Conservation (phyloP, 2,888 invertebrate species). For the Trachelus tabidus region DNA sequence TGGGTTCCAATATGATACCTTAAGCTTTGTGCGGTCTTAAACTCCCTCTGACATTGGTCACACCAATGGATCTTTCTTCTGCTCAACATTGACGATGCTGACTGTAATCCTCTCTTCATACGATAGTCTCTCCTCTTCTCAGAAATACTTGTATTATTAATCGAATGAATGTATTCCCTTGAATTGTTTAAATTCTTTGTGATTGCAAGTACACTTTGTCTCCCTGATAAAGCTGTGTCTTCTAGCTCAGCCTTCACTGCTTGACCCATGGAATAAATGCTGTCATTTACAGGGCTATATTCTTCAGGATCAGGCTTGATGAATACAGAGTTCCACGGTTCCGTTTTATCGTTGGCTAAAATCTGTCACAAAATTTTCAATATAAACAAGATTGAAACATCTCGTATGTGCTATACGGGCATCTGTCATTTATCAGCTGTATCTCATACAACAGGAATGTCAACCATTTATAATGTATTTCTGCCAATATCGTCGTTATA, state of each 20-base stretch:
- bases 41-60: slow-evolving; percentile 4
- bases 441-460: not conserved
- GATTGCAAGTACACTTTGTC: not conserved
- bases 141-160: not conserved
- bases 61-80: slow-evolving; percentile 6
- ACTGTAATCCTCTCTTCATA: not conserved
- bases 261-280: not conserved
- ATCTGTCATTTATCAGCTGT: not conserved
- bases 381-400: not conserved
- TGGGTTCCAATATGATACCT: slow-evolving; percentile 8
- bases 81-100: not conserved
- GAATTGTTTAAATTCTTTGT: not conserved
- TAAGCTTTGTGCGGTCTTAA: slow-evolving; percentile 2
- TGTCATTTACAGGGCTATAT: not conserved
- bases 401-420: not conserved
- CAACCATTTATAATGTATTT: not conserved
- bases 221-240: not conserved
- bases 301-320: not conserved
- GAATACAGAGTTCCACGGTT: not conserved
- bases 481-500: not conserved
- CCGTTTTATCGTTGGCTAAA: not conserved
- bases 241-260: not conserved
- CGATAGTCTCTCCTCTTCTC: slow-evolving; percentile 1
- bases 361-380: not conserved
- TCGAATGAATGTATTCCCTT: not conserved